These are phyloP conservation scores for Rugalucina vietnamica DNA, from an alignment of 2,888 invertebrate genomes.

Conservation along the genomic window DNA sequence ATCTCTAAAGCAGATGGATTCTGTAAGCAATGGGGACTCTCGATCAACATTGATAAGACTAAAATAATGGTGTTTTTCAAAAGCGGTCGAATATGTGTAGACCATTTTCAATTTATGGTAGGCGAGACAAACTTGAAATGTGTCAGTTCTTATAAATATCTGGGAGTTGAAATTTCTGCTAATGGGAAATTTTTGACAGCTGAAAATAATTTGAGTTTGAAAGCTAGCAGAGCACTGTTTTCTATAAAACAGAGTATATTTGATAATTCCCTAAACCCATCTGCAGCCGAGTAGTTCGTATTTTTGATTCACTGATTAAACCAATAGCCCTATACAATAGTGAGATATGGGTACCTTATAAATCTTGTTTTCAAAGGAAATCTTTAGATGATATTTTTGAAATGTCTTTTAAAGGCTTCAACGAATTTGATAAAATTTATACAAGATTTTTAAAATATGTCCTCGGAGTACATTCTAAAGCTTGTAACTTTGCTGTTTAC, in stretches of 20 bases:
- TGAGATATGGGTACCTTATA: not conserved
- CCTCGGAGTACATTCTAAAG: not conserved
- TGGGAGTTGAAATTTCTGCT: not conserved
- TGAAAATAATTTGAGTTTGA: not conserved
- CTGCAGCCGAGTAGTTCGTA: not conserved
- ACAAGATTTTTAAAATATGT: not conserved
- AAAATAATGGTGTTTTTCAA: not conserved
- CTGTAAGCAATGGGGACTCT: not conserved
- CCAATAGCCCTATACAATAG: not conserved
- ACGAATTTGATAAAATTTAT: conserved; percentile 1
- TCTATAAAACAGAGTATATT: not conserved
- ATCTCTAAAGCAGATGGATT: not conserved
- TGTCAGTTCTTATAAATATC: not conserved
- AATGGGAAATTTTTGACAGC: not conserved
- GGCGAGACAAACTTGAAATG: not conserved
- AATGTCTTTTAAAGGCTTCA: not conserved
- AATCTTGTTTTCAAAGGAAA: not conserved
- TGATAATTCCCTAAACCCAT: not conserved
- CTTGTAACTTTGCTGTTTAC: not conserved
- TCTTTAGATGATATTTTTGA: not conserved
- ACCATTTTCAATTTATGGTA: not conserved
- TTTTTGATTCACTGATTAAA: conserved; percentile 1
- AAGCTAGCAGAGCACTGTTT: not conserved
- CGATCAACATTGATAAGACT: not conserved
- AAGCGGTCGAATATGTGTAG: not conserved